A percentile compares a stretch with the other conserved stretches of the same genome.
phyloP scores from a whole-genome alignment of 2,888 invertebrate genomes.

The Philereme vetulata region DNA sequence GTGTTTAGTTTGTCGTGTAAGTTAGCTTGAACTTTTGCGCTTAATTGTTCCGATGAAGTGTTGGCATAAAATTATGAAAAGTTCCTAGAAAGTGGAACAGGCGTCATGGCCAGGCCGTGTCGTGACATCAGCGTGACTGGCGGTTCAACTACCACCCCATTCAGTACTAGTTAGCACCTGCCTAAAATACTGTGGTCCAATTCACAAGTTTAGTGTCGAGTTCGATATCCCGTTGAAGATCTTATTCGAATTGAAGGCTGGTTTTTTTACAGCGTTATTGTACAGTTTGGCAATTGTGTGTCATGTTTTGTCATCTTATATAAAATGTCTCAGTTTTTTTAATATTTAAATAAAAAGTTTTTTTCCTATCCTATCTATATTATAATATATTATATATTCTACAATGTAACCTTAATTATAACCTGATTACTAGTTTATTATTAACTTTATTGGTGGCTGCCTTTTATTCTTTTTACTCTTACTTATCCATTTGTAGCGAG shows the following conservation, averaged over 20 bases:
- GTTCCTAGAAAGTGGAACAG: constrained; percentile 33
- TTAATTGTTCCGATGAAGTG: constrained; percentile 29
- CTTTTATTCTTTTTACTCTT: too few species aligned
- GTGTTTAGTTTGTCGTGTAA: background rate
- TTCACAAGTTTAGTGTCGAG: constrained; percentile 28
- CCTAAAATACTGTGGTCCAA: constrained; percentile 36
- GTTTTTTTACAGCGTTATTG: background rate
- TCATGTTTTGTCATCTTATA: background rate
- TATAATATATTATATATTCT: too few species aligned
- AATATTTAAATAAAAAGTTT: too few species aligned
- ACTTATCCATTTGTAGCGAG: too few species aligned
- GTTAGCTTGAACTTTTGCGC: constrained; percentile 27
- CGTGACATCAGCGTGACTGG: constrained; percentile 38
- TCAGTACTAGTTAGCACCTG: constrained; percentile 22
- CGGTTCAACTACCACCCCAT: constrained; percentile 21
- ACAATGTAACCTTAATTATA: too few species aligned
- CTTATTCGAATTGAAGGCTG: background rate
- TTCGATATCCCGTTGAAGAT: background rate
- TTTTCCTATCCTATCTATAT: too few species aligned
- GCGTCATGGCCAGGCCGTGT: constrained; percentile 33
- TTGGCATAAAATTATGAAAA: constrained; percentile 30
- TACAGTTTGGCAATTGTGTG: background rate
- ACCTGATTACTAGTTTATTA: too few species aligned
- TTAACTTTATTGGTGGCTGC: too few species aligned
- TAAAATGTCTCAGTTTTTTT: too few species aligned